phyloP scores from a whole-genome alignment of 1,140 invertebrate genomes.

The Oryzaephilus surinamensis region DNA sequence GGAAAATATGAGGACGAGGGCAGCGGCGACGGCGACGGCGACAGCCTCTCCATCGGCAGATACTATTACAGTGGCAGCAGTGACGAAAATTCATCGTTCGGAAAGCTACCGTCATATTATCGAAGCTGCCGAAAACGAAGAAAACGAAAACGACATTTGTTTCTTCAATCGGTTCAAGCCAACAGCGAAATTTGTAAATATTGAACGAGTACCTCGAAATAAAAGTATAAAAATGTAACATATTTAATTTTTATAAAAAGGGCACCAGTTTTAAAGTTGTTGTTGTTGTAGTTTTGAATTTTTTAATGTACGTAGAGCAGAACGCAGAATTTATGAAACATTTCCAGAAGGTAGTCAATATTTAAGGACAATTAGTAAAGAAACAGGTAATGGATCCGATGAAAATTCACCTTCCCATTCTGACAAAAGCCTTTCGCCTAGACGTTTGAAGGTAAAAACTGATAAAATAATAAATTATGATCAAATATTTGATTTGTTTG shows the following conservation, averaged over 20 bases:
- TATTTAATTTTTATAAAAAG: neutral
- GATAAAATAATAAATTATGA: too few species aligned
- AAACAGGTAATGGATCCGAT: conserved; percentile 26
- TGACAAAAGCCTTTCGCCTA: conserved; percentile 36
- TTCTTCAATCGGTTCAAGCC: conserved; percentile 46
- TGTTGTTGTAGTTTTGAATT: conserved; percentile 37
- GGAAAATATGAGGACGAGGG: conserved; percentile 12
- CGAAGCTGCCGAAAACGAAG: conserved; percentile 36
- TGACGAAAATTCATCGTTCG: conserved; percentile 42
- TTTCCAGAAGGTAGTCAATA: conserved; percentile 32
- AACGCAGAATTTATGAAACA: conserved; percentile 36
- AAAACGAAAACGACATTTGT: conserved; percentile 36
- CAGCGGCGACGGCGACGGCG: conserved; percentile 32
- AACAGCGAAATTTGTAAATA: conserved; percentile 34
- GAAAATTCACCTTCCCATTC: conserved; percentile 27
- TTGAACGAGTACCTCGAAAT: conserved; percentile 29
- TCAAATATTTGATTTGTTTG: conserved; percentile 13
- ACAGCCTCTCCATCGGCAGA: too few species aligned
- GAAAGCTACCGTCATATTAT: conserved; percentile 42
- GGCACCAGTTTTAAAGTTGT: conserved; percentile 1
- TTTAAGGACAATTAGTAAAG: conserved; percentile 29
- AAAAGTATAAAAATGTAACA: conserved; percentile 32
- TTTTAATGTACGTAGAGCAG: conserved; percentile 38
- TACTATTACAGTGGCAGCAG: conserved; percentile 35
- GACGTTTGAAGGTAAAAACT: conserved; percentile 40